phyloP scores from a whole-genome alignment of 1,140 invertebrate species.

The Littorina saxatilis region DNA sequence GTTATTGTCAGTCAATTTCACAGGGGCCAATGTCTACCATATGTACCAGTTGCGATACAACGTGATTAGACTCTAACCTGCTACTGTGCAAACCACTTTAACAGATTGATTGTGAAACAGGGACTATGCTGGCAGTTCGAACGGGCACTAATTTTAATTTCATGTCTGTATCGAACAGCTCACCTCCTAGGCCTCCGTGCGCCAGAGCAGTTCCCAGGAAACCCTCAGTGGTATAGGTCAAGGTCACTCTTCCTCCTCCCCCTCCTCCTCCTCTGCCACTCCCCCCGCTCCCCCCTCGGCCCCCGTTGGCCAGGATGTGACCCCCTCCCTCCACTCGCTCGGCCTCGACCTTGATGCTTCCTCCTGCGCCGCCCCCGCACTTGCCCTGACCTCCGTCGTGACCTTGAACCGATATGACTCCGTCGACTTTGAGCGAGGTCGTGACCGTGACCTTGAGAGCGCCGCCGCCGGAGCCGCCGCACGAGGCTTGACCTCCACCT shows the following conservation, averaged over 20 bases:
- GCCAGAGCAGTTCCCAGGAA: conserved; percentile 2
- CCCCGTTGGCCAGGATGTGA: conserved; percentile 14
- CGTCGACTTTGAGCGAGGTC: neutral
- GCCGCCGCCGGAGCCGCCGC: conserved; percentile 18
- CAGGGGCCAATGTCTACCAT: too few species aligned
- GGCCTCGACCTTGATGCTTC: conserved; percentile 11
- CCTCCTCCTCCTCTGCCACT: conserved; percentile 22
- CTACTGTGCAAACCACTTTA: too few species aligned
- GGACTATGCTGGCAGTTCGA: too few species aligned
- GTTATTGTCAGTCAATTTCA: too few species aligned
- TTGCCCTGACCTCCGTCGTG: neutral
- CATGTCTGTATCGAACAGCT: too few species aligned
- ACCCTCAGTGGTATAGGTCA: neutral
- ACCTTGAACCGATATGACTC: conserved; percentile 27
- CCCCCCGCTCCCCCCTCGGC: conserved; percentile 12
- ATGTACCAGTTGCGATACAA: too few species aligned
- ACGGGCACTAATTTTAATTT: too few species aligned
- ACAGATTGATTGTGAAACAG: too few species aligned
- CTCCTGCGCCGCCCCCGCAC: conserved; percentile 23
- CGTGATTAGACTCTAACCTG: too few species aligned
- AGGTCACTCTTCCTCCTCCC: conserved; percentile 19
- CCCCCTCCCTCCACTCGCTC: conserved; percentile 20
- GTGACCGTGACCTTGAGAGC: neutral
- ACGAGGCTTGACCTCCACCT: neutral
- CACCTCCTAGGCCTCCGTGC: conserved; percentile 22